Base-by-base conservation (phyloP, 2,888 invertebrate genomes). In the Acronicta psi region DNA sequence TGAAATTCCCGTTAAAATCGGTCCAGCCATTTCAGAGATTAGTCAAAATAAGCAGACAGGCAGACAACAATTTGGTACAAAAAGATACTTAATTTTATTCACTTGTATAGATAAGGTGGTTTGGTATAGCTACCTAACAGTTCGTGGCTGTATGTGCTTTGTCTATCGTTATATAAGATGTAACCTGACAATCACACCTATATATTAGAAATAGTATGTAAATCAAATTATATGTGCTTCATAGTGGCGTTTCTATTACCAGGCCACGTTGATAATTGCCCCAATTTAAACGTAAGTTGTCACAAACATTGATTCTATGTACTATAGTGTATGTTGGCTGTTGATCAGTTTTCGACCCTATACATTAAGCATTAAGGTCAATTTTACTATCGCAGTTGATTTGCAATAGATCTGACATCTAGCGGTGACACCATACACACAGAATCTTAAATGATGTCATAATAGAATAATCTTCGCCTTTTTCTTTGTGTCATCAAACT, bases 131-230 rank as follows among this genome's bases (percentile, higher is more conserved):
- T 14, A 47, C 11, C 16, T 37, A n/a, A 7, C 10, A 25, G 18
- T 20, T 50, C 67, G 59, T 64, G 59, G 59, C 38, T 50, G 10
- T 54, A 31, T 63, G 69, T 69, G 68, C 69, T 47, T 37, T 17
- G 65, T 69, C 54, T 65, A 69, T 51, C 23, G 54, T 69, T 68
- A 59, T 53, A 49, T 59, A 47, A 0, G 17, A 64, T 64, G 17
- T 64, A 59, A 68, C 68, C 68, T 64, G 43, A 59, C 31, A 43
- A 64, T 54, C 47, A 34, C 11, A 49, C 31, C 46, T 51, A 34
- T 44, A 23, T 69, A 37, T 64, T 59, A 68, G 40, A 69, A 54
- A 67, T 63, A 59, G 40, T 47, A 16, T 34, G 40, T 40, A 34
- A 56, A 41, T 36, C 11, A 42, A 57, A 40, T n/a, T 38, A 42